These are phyloP conservation scores for Turnix velox DNA, from an alignment of 2,113 vertebrate genomes.

Conservation along the genomic window DNA sequence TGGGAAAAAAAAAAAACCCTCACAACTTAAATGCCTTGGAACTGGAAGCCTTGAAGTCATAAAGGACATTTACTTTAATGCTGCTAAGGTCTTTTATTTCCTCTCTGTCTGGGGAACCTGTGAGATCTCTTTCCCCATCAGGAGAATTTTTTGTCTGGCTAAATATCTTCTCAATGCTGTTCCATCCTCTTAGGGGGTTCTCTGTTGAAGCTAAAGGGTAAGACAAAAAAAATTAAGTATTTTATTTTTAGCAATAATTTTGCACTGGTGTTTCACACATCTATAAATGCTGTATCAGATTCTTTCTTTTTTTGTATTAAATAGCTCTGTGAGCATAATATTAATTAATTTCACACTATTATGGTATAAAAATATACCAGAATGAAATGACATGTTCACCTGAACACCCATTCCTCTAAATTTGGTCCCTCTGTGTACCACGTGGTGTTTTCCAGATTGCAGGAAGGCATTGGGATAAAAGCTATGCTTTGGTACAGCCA, in stretches of 20 bases:
- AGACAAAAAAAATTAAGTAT: not conserved
- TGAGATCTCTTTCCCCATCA: not conserved
- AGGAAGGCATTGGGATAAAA: not conserved
- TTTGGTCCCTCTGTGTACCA: no score
- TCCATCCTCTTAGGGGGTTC: not conserved
- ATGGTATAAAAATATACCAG: not conserved
- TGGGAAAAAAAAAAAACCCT: not conserved
- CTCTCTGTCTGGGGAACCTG: not conserved
- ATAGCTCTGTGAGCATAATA: not conserved
- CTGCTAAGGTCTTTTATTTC: not conserved
- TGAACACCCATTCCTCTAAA: not conserved
- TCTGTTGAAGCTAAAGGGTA: not conserved
- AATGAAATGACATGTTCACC: not conserved
- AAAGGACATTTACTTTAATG: not conserved
- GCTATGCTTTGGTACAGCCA: not conserved
- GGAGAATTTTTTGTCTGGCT: not conserved
- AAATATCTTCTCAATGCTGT: not conserved
- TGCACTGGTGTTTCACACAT: not conserved
- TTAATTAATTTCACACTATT: not conserved
- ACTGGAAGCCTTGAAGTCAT: no score
- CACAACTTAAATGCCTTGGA: no score
- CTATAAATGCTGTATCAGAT: not conserved
- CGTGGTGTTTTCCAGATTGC: not conserved
- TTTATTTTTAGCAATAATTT: not conserved
- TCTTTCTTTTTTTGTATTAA: not conserved